Conservation (phyloP, 2,113 vertebrate species). For the Podiceps cristatus region DNA sequence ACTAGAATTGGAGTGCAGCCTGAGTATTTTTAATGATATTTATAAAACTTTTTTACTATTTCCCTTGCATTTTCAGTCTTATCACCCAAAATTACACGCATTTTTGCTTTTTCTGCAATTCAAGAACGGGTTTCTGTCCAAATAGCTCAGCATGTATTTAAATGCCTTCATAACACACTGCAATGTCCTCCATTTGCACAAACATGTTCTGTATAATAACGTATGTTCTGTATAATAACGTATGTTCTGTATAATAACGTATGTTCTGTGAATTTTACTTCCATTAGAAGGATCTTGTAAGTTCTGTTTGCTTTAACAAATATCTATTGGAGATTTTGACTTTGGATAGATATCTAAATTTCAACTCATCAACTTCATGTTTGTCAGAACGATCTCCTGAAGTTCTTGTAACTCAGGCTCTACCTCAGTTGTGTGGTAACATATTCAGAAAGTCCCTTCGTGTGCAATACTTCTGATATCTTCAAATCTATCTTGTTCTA, state of each 20-base stretch:
- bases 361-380: not conserved
- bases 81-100: not conserved
- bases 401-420: not conserved
- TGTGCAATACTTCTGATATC: not conserved
- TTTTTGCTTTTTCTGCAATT: not conserved
- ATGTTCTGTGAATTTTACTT: not conserved
- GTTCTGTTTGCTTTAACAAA: fast-evolving
- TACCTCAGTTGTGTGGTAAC: not conserved
- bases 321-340: not conserved
- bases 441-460: not conserved
- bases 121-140: not conserved
- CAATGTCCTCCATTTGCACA: not conserved
- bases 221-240: not conserved
- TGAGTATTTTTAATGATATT: not conserved
- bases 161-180: not conserved
- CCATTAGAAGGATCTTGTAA: not conserved
- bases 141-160: not conserved
- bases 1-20: not conserved
- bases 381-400: not conserved
- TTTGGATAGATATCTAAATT: not conserved
- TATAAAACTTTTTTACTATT: not conserved
- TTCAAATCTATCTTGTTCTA: not conserved
- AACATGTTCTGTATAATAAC: not conserved
- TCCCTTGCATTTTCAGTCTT: not conserved
- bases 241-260: not conserved